Base-by-base conservation (phyloP, 2,113 vertebrate genomes). In the Chloroceryle aenea region DNA sequence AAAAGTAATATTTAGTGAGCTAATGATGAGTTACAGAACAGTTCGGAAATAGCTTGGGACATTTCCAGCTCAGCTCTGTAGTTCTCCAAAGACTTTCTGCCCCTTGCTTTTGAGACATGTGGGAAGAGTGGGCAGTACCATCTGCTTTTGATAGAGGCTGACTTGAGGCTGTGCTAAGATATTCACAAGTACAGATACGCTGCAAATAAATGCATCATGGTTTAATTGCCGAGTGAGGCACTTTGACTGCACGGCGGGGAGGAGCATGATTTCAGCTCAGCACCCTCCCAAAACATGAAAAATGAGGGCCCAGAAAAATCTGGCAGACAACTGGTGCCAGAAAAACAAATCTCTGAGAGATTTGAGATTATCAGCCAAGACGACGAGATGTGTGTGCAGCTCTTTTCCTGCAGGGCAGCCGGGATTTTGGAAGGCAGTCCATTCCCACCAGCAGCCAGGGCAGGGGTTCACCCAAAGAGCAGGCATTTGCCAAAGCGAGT, bases 51-150 rank as follows among this genome's bases (percentile, higher is more conserved):
- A 85, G 66, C n/a, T 40, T 95, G 95, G 95, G 94, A 93, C 52
- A 32, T 36, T 82, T 96, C 97, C 97, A 97, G 7, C 81, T 58
- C 96, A 66, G 53, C 67, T 94, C 81, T 77, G 67, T 47, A 92
- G 80, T 30, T 93, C 86, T 87, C 85, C 55, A 73, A 90, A 90
- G 85, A 88, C 84, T 93, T 90, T 95, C 66, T 95, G 77, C 96
- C 93, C 96, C 89, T 62, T 86, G 80, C 89, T 87, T 97, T 90
- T 96, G 83, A 87, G 92, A 91, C 85, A 92, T 77, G 90, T 88
- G 91, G 91, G 87, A 93, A 85, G 94, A 97, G 96, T 97, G 97
- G 97, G 96, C 93, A 97, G 94, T 77, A 82, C 96, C 96, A 96
- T 96, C 96, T 97, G 96, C 90, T 97, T 96, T 85, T 53, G 85